Percentiles rank a stretch among this genome's conserved stretches.
phyloP scores from a whole-genome alignment of 2,113 vertebrate species.

The Casuarius casuarius region DNA sequence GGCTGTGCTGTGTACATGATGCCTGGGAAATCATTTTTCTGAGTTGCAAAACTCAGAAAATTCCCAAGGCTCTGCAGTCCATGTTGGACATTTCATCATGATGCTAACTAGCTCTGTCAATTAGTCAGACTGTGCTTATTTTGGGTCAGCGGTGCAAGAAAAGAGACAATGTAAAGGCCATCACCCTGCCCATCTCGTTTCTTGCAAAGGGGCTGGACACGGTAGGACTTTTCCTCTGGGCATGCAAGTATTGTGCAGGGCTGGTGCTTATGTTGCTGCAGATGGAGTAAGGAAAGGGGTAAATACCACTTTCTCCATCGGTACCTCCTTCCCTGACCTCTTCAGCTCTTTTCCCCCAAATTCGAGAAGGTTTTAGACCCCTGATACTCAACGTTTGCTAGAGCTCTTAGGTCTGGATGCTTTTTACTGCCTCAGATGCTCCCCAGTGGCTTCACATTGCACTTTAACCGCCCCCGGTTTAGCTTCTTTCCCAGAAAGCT shows the following conservation, averaged over 20 bases:
- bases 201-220: not conserved
- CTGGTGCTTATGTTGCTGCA: not conserved
- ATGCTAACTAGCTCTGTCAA: not conserved
- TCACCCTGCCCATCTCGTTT: rapidly evolving
- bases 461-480: rapidly evolving
- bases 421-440: not conserved
- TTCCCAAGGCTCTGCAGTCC: not conserved
- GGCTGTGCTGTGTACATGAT: not conserved
- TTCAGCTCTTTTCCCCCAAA: not conserved
- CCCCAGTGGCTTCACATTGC: not conserved
- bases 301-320: not conserved
- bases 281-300: not conserved
- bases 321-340: not conserved
- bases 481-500: not conserved
- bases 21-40: not conserved
- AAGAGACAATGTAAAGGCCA: not conserved
- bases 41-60: not conserved
- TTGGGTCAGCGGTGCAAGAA: not conserved
- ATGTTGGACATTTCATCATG: not conserved
- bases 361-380: not conserved
- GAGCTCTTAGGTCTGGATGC: not conserved
- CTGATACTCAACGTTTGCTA: not conserved
- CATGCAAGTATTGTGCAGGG: not conserved
- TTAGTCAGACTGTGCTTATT: not conserved
- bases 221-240: not conserved